Evolutionary conservation across 1,140 invertebrate genomes (phyloP).

Genomic region (Tetramorium simillimum): DNA sequence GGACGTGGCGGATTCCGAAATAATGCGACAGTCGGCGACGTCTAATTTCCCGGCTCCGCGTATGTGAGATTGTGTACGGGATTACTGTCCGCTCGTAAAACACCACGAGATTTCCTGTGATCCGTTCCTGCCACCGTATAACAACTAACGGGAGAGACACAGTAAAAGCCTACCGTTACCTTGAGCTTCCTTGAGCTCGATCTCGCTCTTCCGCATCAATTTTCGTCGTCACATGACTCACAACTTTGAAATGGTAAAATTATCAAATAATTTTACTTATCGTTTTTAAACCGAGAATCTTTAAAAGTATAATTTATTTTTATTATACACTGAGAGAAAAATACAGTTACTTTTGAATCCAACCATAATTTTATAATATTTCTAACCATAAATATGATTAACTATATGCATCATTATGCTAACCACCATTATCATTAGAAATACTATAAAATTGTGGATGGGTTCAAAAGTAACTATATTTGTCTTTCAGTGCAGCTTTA

Average conservation of each 20-base stretch:
- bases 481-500: not conserved
- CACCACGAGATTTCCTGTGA: conserved; percentile 65
- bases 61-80: conserved; percentile 34
- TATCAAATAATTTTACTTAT: not conserved
- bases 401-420: no score
- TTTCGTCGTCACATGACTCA: not conserved
- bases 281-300: not conserved
- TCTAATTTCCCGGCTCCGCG: conserved; percentile 38
- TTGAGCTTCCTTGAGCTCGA: conserved; percentile 37
- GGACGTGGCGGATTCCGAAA: not conserved
- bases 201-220: conserved; percentile 12
- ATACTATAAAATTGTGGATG: no score
- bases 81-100: conserved; percentile 67
- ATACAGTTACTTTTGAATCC: no score
- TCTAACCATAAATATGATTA: no score
- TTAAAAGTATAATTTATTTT: not conserved
- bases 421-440: no score
- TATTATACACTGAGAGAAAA: not conserved
- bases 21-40: conserved; percentile 14
- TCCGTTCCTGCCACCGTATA: conserved; percentile 59
- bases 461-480: no score
- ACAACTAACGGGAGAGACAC: conserved; percentile 25
- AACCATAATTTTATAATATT: no score
- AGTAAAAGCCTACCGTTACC: conserved; percentile 35
- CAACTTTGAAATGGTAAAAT: not conserved